phyloP scores from a whole-genome alignment of 2,888 invertebrate genomes.

The Callimorpha dominula region DNA sequence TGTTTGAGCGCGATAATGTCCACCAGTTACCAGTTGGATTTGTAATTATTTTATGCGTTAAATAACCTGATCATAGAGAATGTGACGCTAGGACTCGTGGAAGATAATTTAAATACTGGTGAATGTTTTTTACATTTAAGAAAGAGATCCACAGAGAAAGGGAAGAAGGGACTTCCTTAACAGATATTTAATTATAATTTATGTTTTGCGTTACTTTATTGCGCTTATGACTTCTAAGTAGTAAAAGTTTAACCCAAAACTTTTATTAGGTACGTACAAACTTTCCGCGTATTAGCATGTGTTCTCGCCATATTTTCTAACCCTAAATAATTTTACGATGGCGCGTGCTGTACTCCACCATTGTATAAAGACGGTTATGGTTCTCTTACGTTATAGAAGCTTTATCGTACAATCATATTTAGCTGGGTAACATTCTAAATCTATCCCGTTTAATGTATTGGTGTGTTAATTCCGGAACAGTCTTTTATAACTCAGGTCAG shows the following conservation, averaged over 20 bases:
- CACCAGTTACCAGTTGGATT: too few relatives aligned
- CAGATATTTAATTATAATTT: background rate
- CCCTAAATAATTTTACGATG: constrained; percentile 26
- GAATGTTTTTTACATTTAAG: background rate
- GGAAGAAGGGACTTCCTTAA: background rate
- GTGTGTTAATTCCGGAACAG: constrained; percentile 39
- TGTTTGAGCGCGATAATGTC: too few relatives aligned
- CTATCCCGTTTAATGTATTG: constrained; percentile 31
- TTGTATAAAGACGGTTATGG: constrained; percentile 11
- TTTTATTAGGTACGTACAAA: constrained; percentile 7
- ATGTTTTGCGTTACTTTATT: background rate
- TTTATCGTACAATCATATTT: constrained; percentile 27
- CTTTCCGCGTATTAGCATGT: constrained; percentile 10
- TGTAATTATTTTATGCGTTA: background rate
- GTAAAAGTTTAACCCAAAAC: background rate
- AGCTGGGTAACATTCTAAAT: constrained; percentile 38
- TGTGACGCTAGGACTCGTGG: background rate
- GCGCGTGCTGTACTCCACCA: constrained; percentile 15
- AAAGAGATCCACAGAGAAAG: background rate
- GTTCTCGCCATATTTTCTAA: constrained; percentile 6
- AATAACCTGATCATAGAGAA: background rate
- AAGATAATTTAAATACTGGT: background rate
- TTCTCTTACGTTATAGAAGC: constrained; percentile 19
- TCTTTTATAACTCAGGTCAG: constrained; percentile 47
- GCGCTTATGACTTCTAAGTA: background rate